Evolutionary conservation across 2,797 vertebrate genomes (phyloP), one percentile per base, ranked within the genome.

Genomic region (Gymnothorax javanicus): DNA sequence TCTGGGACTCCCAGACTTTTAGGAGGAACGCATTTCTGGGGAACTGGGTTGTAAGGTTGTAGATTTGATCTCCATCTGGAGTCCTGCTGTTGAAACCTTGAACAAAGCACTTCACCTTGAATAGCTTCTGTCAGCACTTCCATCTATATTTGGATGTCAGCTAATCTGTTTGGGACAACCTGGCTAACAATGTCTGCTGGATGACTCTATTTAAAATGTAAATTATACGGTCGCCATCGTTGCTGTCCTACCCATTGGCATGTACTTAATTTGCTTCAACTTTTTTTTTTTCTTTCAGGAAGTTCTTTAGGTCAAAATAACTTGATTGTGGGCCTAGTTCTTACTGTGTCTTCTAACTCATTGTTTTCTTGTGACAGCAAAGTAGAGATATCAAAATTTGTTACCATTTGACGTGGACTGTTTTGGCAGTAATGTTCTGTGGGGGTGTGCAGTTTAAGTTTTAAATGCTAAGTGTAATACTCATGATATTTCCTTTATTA

Each of bases 401-500:
- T 27, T 84, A 71, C 59, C 25, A 43, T 79, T 86, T 60, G 67
- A 75, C 75, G 50, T 56, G 60, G 90, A 90, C 87, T 83, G 87
- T 83, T 59, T 27, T 84, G 84, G 86, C 85, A 9, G 17, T 85
- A 79, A 91, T 90, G 85, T 91, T 71, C n/a, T 52, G 84, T 87
- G n/a, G 82, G 81, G n/a, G 73, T 82, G 79, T 56, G 64, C 1
- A 3, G 56, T 84, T 88, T 90, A 87, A 89, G 91, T 90, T 92
- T 85, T 85, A 89, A 83, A 91, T 89, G 88, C 93, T 90, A 88
- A 89, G 83, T 1, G 11, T 50, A 75, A 75, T 77, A 71, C 91
- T 89, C 82, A 89, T 90, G 91, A 58, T 89, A 90, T 91, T 94
- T 95, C 94, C 91, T 94, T 91, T 90, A 94, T 90, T 93, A 94